A percentile compares a stretch with the other conserved stretches of the same genome.
These are phyloP conservation scores for Enteromius unitaeniatus DNA, from an alignment of 2,797 vertebrate species.

Conservation along the genomic window DNA sequence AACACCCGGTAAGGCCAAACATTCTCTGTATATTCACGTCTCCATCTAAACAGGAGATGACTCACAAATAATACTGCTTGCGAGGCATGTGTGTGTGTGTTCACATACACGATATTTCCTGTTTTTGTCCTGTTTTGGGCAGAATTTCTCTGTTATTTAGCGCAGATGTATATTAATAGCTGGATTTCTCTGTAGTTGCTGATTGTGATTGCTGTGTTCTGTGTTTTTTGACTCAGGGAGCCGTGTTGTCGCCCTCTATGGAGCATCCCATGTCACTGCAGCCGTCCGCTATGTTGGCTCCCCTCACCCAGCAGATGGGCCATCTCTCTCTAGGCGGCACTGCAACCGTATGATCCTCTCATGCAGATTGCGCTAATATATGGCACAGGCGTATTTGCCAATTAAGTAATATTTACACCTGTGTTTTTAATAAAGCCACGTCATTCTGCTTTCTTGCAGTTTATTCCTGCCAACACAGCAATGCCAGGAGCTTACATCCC, in stretches of 20 bases:
- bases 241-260: slow-evolving; percentile 97
- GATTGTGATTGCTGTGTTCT: neutral
- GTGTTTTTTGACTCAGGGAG: slow-evolving; percentile 78
- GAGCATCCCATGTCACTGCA: slow-evolving; percentile 98
- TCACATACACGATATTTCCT: neutral
- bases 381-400: slow-evolving; percentile 8
- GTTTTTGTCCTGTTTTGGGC: neutral
- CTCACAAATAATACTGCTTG: neutral
- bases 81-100: neutral
- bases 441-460: slow-evolving; percentile 77
- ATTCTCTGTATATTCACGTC: neutral
- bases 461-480: slow-evolving; percentile 93
- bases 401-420: slow-evolving; percentile 34
- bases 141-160: neutral
- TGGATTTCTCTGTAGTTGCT: neutral
- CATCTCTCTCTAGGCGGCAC: slow-evolving; percentile 95
- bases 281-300: slow-evolving; percentile 91
- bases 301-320: slow-evolving; percentile 96
- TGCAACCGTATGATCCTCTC: slow-evolving; percentile 87
- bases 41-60: neutral
- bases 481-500: slow-evolving; percentile 97
- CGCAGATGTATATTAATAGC: neutral
- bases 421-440: slow-evolving; percentile 35
- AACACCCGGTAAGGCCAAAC: slow-evolving; percentile 91
- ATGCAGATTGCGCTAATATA: slow-evolving; percentile 33